phyloP scores from a whole-genome alignment of 2,888 invertebrate species.

The Agriopis aurantiaria region DNA sequence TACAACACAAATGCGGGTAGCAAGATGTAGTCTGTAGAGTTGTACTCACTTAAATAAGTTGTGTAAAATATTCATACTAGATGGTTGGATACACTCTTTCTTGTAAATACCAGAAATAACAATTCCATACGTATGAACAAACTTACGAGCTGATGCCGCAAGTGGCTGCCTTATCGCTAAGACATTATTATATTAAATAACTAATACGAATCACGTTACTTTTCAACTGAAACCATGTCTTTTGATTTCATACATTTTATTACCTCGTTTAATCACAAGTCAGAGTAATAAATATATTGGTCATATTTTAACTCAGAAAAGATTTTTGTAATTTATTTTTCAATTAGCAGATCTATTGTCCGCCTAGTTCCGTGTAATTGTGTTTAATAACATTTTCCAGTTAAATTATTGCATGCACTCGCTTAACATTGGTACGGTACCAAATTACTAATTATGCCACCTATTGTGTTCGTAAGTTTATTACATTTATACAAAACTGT shows the following conservation, averaged over 20 bases:
- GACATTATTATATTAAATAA: neutral
- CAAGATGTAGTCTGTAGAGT: too few relatives aligned
- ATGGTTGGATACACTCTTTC: too few relatives aligned
- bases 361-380: neutral
- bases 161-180: too few relatives aligned
- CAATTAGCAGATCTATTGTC: constrained; percentile 1
- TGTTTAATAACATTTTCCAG: constrained; percentile 1
- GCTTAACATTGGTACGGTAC: neutral
- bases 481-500: neutral
- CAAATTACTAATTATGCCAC: neutral
- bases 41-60: too few relatives aligned
- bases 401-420: constrained; percentile 1
- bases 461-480: neutral
- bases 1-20: too few relatives aligned
- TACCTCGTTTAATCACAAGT: neutral
- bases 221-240: too few relatives aligned
- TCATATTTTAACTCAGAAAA: neutral
- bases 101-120: too few relatives aligned
- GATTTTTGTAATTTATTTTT: neutral
- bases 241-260: neutral
- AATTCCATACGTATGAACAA: too few relatives aligned
- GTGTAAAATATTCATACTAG: too few relatives aligned
- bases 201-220: too few relatives aligned
- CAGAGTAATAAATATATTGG: neutral
- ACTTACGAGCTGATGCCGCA: too few relatives aligned